Percentiles rank a stretch among this genome's conserved stretches.
These are phyloP conservation scores for Lepidochitona cinerea DNA, from an alignment of 2,888 invertebrate species.

Conservation along the genomic window DNA sequence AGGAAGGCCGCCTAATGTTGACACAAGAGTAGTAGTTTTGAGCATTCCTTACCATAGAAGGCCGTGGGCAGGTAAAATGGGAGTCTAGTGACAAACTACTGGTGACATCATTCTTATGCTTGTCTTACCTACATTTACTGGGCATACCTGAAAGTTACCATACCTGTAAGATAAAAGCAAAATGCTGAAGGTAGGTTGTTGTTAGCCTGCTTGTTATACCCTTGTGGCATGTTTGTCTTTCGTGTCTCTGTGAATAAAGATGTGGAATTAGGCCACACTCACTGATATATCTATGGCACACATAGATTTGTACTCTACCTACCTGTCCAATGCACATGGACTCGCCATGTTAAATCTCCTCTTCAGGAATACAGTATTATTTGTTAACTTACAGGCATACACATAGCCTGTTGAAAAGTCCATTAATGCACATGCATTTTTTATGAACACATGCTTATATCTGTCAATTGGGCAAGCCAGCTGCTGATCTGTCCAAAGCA, in stretches of 20 bases:
- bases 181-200: constrained; percentile 3
- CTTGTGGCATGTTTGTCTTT: not conserved
- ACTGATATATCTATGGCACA: too few relatives aligned
- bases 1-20: too few relatives aligned
- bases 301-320: not conserved
- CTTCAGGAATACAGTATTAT: too few relatives aligned
- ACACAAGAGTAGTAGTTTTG: too few relatives aligned
- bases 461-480: too few relatives aligned
- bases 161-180: not conserved
- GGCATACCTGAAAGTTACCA: not conserved
- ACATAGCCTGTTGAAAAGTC: too few relatives aligned
- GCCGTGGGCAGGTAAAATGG: not conserved
- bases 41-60: not conserved
- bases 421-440: too few relatives aligned
- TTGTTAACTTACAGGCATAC: too few relatives aligned
- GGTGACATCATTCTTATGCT: not conserved
- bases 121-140: not conserved
- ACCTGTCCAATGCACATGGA: too few relatives aligned
- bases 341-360: too few relatives aligned
- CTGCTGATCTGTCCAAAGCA: too few relatives aligned
- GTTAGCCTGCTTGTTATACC: not conserved
- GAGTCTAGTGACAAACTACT: not conserved
- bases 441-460: too few relatives aligned
- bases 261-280: not conserved
- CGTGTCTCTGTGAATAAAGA: not conserved